Conservation (phyloP, 2,888 invertebrate genomes). For the Apocheima hispidaria region DNA sequence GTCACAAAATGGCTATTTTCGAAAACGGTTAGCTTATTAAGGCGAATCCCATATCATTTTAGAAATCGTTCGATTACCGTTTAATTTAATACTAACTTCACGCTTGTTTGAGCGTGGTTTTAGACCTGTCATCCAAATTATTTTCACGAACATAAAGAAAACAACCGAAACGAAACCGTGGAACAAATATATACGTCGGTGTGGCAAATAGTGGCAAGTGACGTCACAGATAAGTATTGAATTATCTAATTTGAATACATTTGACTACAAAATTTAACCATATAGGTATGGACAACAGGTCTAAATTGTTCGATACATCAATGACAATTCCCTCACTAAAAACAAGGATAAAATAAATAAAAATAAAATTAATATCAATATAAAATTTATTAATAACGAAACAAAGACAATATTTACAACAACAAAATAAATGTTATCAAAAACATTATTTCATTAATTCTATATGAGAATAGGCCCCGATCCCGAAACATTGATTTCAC, state of each 20-base stretch:
- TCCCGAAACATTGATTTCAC: conserved; percentile 27
- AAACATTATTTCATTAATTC: conserved; percentile 55
- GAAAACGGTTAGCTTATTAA: conserved; percentile 66
- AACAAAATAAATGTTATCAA: conserved; percentile 68
- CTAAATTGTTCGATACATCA: conserved; percentile 31
- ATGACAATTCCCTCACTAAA: conserved; percentile 45
- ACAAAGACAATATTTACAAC: conserved; percentile 76
- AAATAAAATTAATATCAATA: conserved; percentile 65
- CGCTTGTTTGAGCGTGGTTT: conserved; percentile 11
- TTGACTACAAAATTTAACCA: conserved; percentile 3
- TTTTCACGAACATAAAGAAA: neutral
- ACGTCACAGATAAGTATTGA: neutral
- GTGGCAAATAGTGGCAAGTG: no score
- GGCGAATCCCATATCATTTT: conserved; percentile 54
- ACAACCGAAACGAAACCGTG: neutral
- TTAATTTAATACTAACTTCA: conserved; percentile 45
- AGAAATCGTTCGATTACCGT: conserved; percentile 44
- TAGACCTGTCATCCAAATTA: conserved; percentile 18
- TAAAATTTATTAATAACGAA: conserved; percentile 79
- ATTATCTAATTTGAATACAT: neutral
- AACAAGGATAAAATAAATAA: conserved; percentile 55
- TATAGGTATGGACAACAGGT: conserved; percentile 26
- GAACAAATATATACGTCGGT: no score
- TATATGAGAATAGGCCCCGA: conserved; percentile 68
- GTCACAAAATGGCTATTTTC: conserved; percentile 42